These are phyloP conservation scores for Trematocara stigmaticum DNA, from an alignment of 2,113 vertebrate species.

Conservation along the genomic window DNA sequence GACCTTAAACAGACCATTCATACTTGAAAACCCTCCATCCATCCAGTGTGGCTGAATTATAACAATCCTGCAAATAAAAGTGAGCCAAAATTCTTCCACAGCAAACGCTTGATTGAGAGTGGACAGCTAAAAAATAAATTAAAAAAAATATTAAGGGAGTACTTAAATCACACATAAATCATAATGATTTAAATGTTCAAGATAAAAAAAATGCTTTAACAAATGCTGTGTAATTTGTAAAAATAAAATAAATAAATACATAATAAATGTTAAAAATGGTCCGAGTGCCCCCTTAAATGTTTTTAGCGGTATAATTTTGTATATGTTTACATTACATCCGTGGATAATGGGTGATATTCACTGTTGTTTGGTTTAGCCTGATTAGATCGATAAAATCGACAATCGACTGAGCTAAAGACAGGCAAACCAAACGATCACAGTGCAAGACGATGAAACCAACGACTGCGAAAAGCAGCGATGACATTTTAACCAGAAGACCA, in stretches of 20 bases:
- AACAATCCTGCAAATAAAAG: neutral
- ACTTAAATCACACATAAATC: neutral
- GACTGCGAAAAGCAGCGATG: neutral
- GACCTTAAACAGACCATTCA: neutral
- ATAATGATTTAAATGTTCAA: neutral
- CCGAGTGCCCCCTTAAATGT: neutral
- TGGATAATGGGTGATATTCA: neutral
- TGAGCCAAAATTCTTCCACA: neutral
- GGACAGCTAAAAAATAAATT: neutral
- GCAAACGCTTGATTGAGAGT: neutral
- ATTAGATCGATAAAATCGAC: conserved; percentile 1
- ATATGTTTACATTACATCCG: neutral
- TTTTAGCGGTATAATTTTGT: neutral
- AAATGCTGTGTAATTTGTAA: neutral
- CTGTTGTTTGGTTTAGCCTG: neutral
- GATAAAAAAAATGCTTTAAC: neutral
- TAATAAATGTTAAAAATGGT: neutral
- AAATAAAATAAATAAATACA: neutral
- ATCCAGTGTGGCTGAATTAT: neutral
- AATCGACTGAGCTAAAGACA: neutral
- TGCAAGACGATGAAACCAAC: neutral
- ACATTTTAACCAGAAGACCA: neutral
- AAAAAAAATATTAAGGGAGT: neutral
- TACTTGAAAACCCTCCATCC: neutral
- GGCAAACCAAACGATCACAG: conserved; percentile 37